A percentile compares a stretch with the other conserved stretches of the same genome.
phyloP scores from a whole-genome alignment of 2,797 vertebrate species.

The Anguilla anguilla region DNA sequence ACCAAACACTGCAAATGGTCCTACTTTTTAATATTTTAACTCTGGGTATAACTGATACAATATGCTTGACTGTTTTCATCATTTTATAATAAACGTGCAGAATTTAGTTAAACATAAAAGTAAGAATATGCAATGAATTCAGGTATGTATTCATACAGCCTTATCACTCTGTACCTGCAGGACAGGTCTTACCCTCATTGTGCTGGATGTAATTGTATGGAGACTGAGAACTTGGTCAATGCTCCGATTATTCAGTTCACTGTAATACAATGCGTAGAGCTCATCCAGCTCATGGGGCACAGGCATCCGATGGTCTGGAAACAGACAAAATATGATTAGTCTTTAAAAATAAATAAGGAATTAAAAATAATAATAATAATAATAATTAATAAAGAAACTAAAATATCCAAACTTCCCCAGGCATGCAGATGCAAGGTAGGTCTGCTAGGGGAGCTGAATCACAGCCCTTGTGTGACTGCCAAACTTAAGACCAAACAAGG shows the following conservation, averaged over 20 bases:
- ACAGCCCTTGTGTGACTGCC: neutral
- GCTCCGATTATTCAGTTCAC: conserved; percentile 50
- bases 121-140: neutral
- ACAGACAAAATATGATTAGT: conserved; percentile 4
- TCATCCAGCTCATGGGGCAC: conserved; percentile 48
- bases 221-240: conserved; percentile 56
- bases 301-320: conserved; percentile 46
- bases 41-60: neutral
- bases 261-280: conserved; percentile 47
- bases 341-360: too few relatives aligned
- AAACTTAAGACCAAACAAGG: neutral
- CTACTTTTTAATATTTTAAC: neutral
- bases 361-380: too few relatives aligned
- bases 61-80: neutral
- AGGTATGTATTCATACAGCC: neutral
- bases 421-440: neutral
- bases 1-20: neutral
- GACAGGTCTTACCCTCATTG: conserved; percentile 49
- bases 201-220: conserved; percentile 48
- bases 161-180: neutral
- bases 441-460: neutral
- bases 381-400: neutral
- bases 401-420: neutral
- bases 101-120: neutral
- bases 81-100: neutral